A percentile compares a stretch with the other conserved stretches of the same genome.
These are phyloP conservation scores for Hirudinaria manillensis DNA, from an alignment of 2,888 invertebrate genomes.

Conservation along the genomic window DNA sequence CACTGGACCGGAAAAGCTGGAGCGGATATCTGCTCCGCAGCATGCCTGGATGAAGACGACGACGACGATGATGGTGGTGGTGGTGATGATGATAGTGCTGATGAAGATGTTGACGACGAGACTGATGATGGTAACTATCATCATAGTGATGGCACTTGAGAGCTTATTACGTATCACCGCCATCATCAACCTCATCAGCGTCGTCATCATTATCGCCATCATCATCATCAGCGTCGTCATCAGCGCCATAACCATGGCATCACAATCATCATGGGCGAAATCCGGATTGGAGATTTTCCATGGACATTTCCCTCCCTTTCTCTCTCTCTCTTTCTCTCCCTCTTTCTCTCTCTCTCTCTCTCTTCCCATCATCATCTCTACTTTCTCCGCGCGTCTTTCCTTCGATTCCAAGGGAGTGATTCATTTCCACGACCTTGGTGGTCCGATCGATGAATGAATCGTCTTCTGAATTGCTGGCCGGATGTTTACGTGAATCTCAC, in stretches of 20 bases:
- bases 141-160: not conserved
- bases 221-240: not conserved
- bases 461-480: too few relatives aligned
- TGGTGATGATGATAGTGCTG: conserved; percentile 6
- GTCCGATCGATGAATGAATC: too few relatives aligned
- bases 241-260: not conserved
- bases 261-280: not conserved
- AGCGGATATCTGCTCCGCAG: not conserved
- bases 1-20: conserved; percentile 8
- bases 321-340: not conserved
- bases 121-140: too few relatives aligned
- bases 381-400: too few relatives aligned
- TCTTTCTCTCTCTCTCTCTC: conserved; percentile 1
- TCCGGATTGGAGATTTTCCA: too few relatives aligned
- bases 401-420: too few relatives aligned
- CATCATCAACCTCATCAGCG: not conserved
- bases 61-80: conserved; percentile 16
- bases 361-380: not conserved
- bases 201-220: conserved; percentile 13
- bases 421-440: too few relatives aligned
- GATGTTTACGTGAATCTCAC: too few relatives aligned
- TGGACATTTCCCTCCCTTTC: too few relatives aligned
- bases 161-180: not conserved
- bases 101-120: conserved; percentile 10
- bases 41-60: not conserved